A percentile compares a stretch with the other conserved stretches of the same genome.
These are phyloP conservation scores for Dysdera silvatica DNA, from an alignment of 1,140 invertebrate genomes.

Conservation along the genomic window DNA sequence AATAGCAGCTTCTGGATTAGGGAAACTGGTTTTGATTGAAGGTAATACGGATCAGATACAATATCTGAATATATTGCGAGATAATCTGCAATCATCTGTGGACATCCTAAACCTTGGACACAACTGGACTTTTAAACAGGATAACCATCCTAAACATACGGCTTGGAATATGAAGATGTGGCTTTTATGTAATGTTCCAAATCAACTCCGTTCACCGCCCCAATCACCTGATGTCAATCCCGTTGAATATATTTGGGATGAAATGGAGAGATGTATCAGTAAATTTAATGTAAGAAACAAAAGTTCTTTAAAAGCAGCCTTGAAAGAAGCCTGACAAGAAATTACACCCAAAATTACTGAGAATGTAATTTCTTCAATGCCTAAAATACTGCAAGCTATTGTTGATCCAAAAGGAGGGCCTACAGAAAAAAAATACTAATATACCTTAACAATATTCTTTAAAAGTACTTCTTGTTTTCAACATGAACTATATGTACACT, in stretches of 20 bases:
- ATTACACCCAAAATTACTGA: too few relatives aligned
- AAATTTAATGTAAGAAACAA: too few relatives aligned
- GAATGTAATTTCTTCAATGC: too few relatives aligned
- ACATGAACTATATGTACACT: too few relatives aligned
- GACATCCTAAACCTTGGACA: not conserved
- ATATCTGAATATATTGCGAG: not conserved
- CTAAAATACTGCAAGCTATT: too few relatives aligned
- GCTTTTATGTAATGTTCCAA: not conserved
- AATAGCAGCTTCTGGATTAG: slow-evolving; percentile 31
- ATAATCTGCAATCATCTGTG: not conserved
- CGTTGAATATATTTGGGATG: not conserved
- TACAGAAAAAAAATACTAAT: too few relatives aligned
- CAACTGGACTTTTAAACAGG: not conserved
- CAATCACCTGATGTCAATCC: not conserved
- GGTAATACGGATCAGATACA: not conserved
- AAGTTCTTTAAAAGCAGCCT: too few relatives aligned
- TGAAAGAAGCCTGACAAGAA: too few relatives aligned
- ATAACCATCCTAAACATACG: not conserved
- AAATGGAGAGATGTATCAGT: too few relatives aligned
- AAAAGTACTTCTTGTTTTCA: too few relatives aligned
- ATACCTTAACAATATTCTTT: too few relatives aligned
- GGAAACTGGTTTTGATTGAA: not conserved
- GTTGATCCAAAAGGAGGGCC: too few relatives aligned
- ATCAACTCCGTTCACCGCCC: not conserved
- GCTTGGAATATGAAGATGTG: not conserved